Percentiles rank a stretch among this genome's conserved stretches.
Evolutionary conservation across 2,797 vertebrate genomes (phyloP).

Genomic region (Catostomus latipinnis): DNA sequence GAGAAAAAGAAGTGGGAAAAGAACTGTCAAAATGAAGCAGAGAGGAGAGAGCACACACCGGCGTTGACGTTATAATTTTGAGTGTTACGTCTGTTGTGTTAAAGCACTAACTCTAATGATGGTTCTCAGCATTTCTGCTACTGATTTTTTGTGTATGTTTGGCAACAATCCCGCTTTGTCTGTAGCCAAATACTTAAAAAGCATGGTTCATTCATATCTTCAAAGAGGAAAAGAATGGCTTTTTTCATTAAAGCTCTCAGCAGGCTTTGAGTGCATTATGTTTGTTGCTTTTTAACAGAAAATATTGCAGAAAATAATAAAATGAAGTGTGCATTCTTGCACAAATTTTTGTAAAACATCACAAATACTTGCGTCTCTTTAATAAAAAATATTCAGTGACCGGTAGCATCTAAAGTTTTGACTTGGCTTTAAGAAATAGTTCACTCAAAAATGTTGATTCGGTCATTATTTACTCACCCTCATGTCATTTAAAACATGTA

Average conservation of each 20-base stretch:
- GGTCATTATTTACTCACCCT: no score
- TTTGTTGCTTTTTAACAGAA: slow-evolving; percentile 4
- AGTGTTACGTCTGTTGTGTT: slow-evolving; percentile 14
- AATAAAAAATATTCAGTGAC: no score
- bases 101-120: slow-evolving; percentile 24
- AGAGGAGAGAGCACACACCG: neutral
- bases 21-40: neutral
- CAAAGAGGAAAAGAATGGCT: neutral
- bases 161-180: neutral
- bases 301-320: neutral
- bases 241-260: slow-evolving; percentile 6
- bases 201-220: neutral
- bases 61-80: neutral
- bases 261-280: neutral
- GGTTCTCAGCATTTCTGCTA: neutral
- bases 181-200: neutral
- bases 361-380: no score
- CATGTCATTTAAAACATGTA: no score
- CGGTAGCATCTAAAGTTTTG: no score
- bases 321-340: neutral
- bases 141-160: slow-evolving; percentile 18
- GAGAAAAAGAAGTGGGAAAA: neutral
- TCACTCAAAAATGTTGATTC: no score
- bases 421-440: no score
- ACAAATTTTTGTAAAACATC: neutral